phyloP scores from a whole-genome alignment of 2,113 vertebrate genomes.

The Castor canadensis region DNA sequence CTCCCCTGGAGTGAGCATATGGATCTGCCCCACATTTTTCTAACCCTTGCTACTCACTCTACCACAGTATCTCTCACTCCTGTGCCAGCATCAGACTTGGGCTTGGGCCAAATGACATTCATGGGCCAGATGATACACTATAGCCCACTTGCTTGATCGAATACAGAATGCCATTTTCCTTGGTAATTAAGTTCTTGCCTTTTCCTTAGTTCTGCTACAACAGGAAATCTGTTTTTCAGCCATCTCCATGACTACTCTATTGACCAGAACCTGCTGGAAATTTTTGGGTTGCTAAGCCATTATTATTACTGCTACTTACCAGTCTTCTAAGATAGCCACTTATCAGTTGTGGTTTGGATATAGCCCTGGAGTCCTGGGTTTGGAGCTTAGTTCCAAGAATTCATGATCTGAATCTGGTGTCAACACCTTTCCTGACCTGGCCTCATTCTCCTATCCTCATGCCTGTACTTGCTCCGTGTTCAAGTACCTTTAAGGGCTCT shows the following conservation, averaged over 20 bases:
- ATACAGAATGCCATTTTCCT: background rate
- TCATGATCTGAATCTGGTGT: background rate
- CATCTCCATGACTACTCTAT: background rate
- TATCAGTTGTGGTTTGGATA: background rate
- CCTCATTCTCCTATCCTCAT: background rate
- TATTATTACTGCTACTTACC: background rate
- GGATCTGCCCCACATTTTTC: background rate
- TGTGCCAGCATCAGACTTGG: slow-evolving; percentile 38
- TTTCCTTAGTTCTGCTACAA: slow-evolving; percentile 29
- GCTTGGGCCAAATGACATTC: slow-evolving; percentile 54
- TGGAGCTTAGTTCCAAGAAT: background rate
- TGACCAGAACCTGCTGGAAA: background rate
- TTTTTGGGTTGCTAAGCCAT: background rate
- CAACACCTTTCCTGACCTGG: background rate
- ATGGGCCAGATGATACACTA: slow-evolving; percentile 1
- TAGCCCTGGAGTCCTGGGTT: background rate
- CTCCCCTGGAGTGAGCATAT: slow-evolving; percentile 48
- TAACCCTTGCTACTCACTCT: background rate
- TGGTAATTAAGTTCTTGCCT: slow-evolving; percentile 30
- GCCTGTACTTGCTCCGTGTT: background rate
- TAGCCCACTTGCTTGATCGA: background rate
- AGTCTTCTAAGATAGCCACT: background rate
- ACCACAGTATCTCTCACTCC: background rate
- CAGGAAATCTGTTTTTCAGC: background rate
- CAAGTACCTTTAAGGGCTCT: background rate